A percentile compares a stretch with the other conserved stretches of the same genome.
Conservation (phyloP, 2,113 vertebrate genomes). For the Xenus cinereus region DNA sequence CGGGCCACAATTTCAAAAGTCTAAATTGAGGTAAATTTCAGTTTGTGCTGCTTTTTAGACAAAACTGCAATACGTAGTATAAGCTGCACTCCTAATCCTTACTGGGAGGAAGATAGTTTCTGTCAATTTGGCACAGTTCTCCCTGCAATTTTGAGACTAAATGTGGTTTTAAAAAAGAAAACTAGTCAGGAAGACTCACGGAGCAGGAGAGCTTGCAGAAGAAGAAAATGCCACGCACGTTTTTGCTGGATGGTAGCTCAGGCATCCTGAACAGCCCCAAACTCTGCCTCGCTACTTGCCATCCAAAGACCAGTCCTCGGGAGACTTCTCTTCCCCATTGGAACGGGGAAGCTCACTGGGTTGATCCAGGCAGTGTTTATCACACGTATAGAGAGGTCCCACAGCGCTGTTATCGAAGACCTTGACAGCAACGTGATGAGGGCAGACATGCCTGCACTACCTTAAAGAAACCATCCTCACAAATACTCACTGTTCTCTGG, state of each 20-base stretch:
- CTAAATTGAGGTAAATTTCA: background rate
- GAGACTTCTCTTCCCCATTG: background rate
- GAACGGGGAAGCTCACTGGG: no score
- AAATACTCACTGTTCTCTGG: background rate
- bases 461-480: background rate
- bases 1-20: background rate
- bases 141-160: background rate
- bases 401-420: background rate
- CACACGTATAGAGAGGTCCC: background rate
- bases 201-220: background rate
- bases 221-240: background rate
- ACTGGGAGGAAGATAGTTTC: background rate
- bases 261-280: background rate
- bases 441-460: background rate
- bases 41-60: background rate
- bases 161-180: background rate
- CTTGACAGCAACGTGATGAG: background rate
- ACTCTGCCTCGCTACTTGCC: background rate
- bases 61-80: background rate
- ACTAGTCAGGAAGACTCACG: background rate
- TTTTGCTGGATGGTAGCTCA: background rate
- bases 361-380: background rate
- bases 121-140: background rate
- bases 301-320: background rate
- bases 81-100: background rate